Conservation (phyloP, 2,113 vertebrate species). For the Sinocyclocheilus anshuiensis region DNA sequence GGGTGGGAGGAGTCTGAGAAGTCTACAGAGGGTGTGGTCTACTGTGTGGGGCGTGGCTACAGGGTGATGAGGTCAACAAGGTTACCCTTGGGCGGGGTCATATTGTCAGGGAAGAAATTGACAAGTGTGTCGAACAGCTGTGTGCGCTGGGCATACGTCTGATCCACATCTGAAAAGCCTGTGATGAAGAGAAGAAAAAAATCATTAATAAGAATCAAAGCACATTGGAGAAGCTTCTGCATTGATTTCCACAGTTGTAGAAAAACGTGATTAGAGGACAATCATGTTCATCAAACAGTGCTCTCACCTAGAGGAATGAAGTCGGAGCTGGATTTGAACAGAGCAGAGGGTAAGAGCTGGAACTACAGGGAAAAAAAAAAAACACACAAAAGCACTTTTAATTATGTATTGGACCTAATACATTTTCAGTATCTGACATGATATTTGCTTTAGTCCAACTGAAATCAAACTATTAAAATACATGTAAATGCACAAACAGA, state of each 20-base stretch:
- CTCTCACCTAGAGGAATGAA: constrained; percentile 94
- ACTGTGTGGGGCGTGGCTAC: constrained; percentile 69
- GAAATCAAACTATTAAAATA: neutral
- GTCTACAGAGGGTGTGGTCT: neutral
- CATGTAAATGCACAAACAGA: neutral
- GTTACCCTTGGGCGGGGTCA: constrained; percentile 99
- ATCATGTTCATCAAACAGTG: neutral
- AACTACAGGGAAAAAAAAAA: constrained; percentile 78
- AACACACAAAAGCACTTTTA: constrained; percentile 42
- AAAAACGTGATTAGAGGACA: neutral
- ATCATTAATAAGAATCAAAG: neutral
- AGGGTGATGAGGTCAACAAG: constrained; percentile 97
- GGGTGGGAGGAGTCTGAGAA: constrained; percentile 22
- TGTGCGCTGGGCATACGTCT: constrained; percentile 95
- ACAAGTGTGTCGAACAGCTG: constrained; percentile 97
- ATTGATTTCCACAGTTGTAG: neutral
- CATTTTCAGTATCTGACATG: neutral
- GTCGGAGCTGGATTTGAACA: constrained; percentile 95
- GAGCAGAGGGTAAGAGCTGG: constrained; percentile 94
- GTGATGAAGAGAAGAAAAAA: constrained; percentile 50
- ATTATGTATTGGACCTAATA: neutral
- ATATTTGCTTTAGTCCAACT: neutral
- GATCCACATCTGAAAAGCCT: constrained; percentile 97
- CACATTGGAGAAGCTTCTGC: neutral
- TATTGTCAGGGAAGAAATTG: constrained; percentile 99